Percentiles rank a stretch among this genome's conserved stretches.
Conservation (phyloP, 2,797 vertebrate species). For the Scyliorhinus canicula region DNA sequence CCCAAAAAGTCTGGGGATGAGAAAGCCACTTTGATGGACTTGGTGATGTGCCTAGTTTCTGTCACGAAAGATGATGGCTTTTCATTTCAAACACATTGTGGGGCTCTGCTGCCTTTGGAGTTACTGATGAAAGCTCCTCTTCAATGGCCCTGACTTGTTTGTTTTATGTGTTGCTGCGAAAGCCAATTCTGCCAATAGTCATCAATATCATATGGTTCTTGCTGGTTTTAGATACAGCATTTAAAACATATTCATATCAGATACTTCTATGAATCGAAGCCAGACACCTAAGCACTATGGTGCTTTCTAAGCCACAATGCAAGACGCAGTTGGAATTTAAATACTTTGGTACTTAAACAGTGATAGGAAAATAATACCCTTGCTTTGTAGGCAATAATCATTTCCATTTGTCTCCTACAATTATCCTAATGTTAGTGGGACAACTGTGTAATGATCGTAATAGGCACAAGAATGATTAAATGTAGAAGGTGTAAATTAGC, state of each 20-base stretch:
- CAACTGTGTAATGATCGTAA: neutral
- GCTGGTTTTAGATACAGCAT: neutral
- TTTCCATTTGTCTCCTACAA: constrained; percentile 28
- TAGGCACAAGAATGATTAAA: constrained; percentile 4
- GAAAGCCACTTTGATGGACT: neutral
- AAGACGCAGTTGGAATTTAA: neutral
- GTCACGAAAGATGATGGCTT: neutral
- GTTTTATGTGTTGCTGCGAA: neutral
- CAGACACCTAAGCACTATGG: neutral
- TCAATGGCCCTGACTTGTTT: neutral
- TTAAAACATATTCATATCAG: neutral
- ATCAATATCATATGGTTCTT: neutral
- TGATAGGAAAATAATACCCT: constrained; percentile 37
- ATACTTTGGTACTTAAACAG: neutral
- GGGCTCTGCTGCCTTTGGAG: neutral
- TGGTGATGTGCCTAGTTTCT: neutral
- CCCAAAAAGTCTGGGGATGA: neutral
- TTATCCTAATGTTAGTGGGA: constrained; percentile 8
- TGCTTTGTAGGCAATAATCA: constrained; percentile 2
- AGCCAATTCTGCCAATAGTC: neutral
- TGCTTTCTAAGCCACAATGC: neutral
- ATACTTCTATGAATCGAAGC: neutral
- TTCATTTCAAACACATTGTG: neutral
- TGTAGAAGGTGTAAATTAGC: neutral
- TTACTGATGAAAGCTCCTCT: neutral